Conservation (phyloP, 1,140 invertebrate species). For the Megalopta genalis region DNA sequence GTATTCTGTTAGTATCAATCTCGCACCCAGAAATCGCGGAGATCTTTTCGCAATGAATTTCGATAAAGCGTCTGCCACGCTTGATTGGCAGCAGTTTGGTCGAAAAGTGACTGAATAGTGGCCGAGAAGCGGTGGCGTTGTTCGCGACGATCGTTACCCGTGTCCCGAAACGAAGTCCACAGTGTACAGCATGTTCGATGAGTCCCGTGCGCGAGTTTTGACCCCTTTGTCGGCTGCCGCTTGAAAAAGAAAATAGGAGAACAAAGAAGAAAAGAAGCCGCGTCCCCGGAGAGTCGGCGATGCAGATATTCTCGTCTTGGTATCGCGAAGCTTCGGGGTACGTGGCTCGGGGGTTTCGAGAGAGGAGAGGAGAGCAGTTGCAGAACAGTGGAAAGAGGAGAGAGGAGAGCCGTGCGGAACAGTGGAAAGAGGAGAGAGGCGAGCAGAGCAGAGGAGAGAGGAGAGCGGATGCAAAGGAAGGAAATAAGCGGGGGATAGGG, state of each 20-base stretch:
- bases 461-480: neutral
- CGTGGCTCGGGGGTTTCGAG: neutral
- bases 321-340: slow-evolving; percentile 33
- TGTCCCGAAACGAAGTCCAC: neutral
- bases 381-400: neutral
- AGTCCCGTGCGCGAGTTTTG: slow-evolving; percentile 24
- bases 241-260: slow-evolving; percentile 32
- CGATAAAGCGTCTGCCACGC: too few relatives aligned
- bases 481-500: slow-evolving; percentile 13
- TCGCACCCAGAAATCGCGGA: too few relatives aligned
- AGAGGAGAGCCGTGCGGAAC: neutral
- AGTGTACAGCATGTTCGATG: slow-evolving; percentile 6
- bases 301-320: slow-evolving; percentile 42
- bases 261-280: slow-evolving; percentile 46
- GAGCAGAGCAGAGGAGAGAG: neutral
- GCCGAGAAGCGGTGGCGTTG: too few relatives aligned
- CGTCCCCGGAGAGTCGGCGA: slow-evolving; percentile 42
- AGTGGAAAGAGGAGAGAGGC: neutral
- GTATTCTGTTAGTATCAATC: too few relatives aligned
- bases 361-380: neutral
- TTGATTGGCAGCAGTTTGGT: too few relatives aligned
- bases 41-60: too few relatives aligned
- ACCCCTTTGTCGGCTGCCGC: slow-evolving; percentile 36
- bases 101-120: neutral
- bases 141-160: neutral